Base-by-base conservation (phyloP, 2,888 invertebrate genomes). In the Nasonovia ribisnigri region DNA sequence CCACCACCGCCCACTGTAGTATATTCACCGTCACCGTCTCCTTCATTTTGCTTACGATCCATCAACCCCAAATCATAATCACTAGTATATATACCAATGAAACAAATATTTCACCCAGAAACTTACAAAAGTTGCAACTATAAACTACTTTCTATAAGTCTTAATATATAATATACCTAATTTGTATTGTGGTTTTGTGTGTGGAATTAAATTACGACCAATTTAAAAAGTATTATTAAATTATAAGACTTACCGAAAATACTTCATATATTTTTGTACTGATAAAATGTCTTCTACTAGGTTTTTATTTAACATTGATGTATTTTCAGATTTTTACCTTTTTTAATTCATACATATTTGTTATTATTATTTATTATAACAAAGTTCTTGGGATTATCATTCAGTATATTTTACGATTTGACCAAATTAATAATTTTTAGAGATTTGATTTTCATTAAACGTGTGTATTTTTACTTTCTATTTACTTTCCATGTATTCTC, bases 21-120 rank as follows among this genome's bases (percentile, higher is more conserved):
- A 67, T 94, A 95, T 95, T 95, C 95, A 94, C 94, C 95, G 92
- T 95, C 95, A 26, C 95, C 95, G 48, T 94, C 95, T 88, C 95
- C 95, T 67, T 95, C 95, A 86, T 94, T 96, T 96, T 93, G 93
- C 43, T 86, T 93, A 26, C 48, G 93, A 60, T 93, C 93, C 16
- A 90, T 93, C 95, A 96, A 96, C 95, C 96, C 96, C 95, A 96
- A 95, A 95, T 96, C 95, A 93, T 96, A 95, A 95, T 95, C n/a
- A 60, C 8, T 42, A n/a, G 5, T 54, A 43, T 51, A n/a, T 48
- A 36, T 26, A 86, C 43, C 11, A 20, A 57, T 48, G 1, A 86
- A 67, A 48, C 11, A 60, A 46, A 87, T 87, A 67, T 88, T 88
- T 92, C 29, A 67, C 48, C 10, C 46, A 36, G n/a, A 54, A 91